A percentile compares a stretch with the other conserved stretches of the same genome.
These are phyloP conservation scores for Stomatorhinus walkeri DNA, from an alignment of 2,797 vertebrate species.

Conservation along the genomic window DNA sequence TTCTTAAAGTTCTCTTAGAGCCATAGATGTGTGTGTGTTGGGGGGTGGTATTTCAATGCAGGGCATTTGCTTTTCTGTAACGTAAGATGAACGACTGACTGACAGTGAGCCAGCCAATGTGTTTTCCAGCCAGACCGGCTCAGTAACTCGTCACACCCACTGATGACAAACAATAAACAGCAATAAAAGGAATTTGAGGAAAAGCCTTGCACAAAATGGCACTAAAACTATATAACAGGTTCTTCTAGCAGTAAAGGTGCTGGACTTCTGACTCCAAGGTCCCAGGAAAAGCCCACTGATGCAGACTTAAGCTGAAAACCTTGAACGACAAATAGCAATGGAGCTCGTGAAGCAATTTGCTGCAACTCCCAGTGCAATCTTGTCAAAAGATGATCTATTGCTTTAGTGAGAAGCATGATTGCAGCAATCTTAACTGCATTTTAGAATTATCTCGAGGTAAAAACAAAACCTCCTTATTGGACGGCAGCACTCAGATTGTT, in stretches of 20 bases:
- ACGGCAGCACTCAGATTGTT: neutral
- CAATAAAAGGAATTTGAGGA: neutral
- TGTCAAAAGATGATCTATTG: slow-evolving; percentile 2
- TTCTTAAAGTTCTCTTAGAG: neutral
- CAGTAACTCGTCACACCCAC: neutral
- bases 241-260: neutral
- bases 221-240: neutral
- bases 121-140: neutral
- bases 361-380: slow-evolving; percentile 3
- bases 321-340: neutral
- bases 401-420: neutral
- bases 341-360: neutral
- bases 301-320: neutral
- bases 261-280: neutral
- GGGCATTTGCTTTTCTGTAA: neutral
- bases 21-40: neutral
- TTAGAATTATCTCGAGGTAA: neutral
- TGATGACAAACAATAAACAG: neutral
- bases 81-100: neutral
- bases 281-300: slow-evolving; percentile 1
- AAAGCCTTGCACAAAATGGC: neutral
- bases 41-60: neutral
- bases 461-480: neutral
- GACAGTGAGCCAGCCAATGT: neutral
- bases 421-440: neutral